A percentile compares a stretch with the other conserved stretches of the same genome.
These are phyloP conservation scores for Martes flavigula DNA, from an alignment of 2,797 vertebrate genomes.

Conservation along the genomic window DNA sequence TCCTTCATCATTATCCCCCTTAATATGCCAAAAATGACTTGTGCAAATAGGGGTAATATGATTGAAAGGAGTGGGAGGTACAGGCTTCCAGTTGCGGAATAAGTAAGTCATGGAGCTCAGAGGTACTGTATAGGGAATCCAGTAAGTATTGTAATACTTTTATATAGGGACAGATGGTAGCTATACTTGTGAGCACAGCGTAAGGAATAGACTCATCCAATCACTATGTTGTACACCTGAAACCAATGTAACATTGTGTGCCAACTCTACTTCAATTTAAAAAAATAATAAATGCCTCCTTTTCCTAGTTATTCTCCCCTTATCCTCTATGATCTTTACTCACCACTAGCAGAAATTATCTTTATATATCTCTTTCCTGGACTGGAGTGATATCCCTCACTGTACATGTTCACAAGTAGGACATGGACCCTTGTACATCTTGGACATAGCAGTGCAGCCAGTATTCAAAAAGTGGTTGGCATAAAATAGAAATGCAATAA, in stretches of 20 bases:
- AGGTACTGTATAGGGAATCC: neutral
- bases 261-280: neutral
- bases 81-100: neutral
- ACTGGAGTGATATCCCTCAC: neutral
- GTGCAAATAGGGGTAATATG: neutral
- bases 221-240: neutral
- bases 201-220: neutral
- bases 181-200: neutral
- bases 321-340: neutral
- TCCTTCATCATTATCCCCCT: neutral
- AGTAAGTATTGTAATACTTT: neutral
- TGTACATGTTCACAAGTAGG: neutral
- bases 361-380: neutral
- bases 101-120: neutral
- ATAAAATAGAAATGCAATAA: neutral
- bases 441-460: neutral
- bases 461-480: neutral
- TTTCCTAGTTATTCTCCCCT: neutral
- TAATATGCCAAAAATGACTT: neutral
- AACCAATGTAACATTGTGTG: neutral
- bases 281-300: neutral
- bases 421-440: neutral
- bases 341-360: neutral
- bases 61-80: neutral
- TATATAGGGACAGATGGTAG: neutral